Conservation (phyloP, 2,888 invertebrate species). For the Melangyna quadrimaculata region DNA sequence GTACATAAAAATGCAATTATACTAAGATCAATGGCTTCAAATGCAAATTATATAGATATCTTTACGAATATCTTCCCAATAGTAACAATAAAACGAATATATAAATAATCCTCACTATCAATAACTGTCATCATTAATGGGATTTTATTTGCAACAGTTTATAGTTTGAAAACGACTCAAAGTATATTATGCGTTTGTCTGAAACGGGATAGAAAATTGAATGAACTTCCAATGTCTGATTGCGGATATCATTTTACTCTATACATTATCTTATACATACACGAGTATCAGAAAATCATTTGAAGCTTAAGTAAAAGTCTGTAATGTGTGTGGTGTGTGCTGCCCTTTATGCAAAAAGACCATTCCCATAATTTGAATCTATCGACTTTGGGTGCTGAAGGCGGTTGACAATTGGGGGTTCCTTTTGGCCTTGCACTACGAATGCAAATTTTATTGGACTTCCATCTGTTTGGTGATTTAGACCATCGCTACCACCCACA, state of each 20-base stretch:
- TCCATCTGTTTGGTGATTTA: constrained; percentile 33
- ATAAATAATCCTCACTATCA: constrained; percentile 43
- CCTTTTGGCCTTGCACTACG: constrained; percentile 30
- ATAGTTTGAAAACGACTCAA: neutral
- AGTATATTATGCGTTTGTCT: neutral
- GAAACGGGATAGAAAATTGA: constrained; percentile 6
- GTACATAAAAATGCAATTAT: neutral
- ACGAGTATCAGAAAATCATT: neutral
- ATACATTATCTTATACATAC: neutral
- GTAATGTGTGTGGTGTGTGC: constrained; percentile 10
- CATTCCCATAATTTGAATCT: neutral
- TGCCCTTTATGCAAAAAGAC: constrained; percentile 1
- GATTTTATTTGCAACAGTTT: constrained; percentile 9
- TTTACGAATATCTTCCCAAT: neutral
- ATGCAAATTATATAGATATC: neutral
- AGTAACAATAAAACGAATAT: neutral
- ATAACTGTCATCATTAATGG: constrained; percentile 42
- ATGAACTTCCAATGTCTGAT: constrained; percentile 22
- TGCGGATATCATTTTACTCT: neutral
- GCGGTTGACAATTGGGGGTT: neutral
- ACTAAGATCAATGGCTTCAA: neutral
- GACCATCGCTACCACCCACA: constrained; percentile 17
- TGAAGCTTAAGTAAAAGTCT: constrained; percentile 10
- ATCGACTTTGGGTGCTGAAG: neutral
- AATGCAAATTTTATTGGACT: constrained; percentile 46